Evolutionary conservation across 2,113 vertebrate species (phyloP).

Genomic region (Uria lomvia): DNA sequence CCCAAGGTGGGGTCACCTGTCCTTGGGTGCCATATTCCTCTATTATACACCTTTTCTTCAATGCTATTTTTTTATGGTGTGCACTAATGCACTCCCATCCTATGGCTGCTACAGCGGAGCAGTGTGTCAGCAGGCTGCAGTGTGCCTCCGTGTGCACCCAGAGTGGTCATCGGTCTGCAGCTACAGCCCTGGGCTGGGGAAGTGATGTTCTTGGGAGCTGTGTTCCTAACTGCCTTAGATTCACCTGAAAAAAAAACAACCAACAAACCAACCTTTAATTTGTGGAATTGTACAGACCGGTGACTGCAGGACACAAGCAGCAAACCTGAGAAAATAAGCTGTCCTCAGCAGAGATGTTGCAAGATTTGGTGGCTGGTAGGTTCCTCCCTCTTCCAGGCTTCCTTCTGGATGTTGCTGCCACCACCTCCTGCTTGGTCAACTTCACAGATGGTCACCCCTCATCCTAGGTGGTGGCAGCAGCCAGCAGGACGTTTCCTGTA

Average conservation of each 20-base stretch:
- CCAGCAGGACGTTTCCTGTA: background rate
- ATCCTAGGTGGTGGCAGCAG: background rate
- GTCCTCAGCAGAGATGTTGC: background rate
- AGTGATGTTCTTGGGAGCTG: background rate
- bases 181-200: background rate
- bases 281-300: background rate
- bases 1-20: too few species aligned
- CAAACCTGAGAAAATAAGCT: background rate
- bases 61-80: background rate
- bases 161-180: background rate
- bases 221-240: background rate
- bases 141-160: accelerated
- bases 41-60: background rate
- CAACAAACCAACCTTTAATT: background rate
- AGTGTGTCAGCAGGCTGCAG: background rate
- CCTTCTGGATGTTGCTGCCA: background rate
- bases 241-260: background rate
- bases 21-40: background rate
- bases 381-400: background rate
- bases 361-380: background rate
- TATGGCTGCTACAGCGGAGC: background rate
- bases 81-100: background rate
- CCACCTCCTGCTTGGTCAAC: background rate
- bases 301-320: background rate
- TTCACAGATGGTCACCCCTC: accelerated